Percentiles rank a stretch among this genome's conserved stretches.
These are phyloP conservation scores for Anguilla obscura DNA, from an alignment of 2,797 vertebrate species.

Conservation along the genomic window DNA sequence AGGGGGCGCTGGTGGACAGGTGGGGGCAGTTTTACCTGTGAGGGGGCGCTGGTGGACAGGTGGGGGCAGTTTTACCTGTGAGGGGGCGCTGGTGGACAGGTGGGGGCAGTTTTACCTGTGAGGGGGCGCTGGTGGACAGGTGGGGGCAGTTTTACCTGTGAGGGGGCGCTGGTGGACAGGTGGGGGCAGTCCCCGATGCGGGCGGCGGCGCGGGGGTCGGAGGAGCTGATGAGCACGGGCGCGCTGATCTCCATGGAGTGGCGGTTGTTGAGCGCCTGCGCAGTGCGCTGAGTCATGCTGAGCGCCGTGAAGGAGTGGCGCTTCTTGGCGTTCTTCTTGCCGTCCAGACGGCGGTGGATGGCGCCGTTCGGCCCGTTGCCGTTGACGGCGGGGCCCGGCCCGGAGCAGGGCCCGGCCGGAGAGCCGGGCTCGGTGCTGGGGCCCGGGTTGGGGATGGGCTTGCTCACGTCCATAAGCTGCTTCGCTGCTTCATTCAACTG, in stretches of 20 bases:
- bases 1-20: background rate
- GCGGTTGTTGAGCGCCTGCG: conserved; percentile 87
- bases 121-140: background rate
- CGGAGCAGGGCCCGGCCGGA: conserved; percentile 64
- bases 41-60: background rate
- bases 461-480: conserved; percentile 96
- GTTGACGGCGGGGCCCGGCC: conserved; percentile 67
- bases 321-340: conserved; percentile 98
- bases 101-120: background rate
- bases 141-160: conserved; percentile 70
- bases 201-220: conserved; percentile 88
- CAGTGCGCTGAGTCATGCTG: conserved; percentile 92
- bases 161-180: conserved; percentile 76
- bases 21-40: background rate
- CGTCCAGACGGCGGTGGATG: conserved; percentile 78
- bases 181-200: conserved; percentile 82
- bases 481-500: conserved; percentile 96
- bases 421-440: conserved; percentile 70
- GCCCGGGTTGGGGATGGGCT: conserved; percentile 72
- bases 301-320: conserved; percentile 95
- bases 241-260: conserved; percentile 99
- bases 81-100: background rate
- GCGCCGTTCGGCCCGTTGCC: conserved; percentile 69
- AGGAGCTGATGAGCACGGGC: conserved; percentile 95
- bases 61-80: background rate